phyloP scores from a whole-genome alignment of 2,797 vertebrate genomes.

The Ambastaia sidthimunki region DNA sequence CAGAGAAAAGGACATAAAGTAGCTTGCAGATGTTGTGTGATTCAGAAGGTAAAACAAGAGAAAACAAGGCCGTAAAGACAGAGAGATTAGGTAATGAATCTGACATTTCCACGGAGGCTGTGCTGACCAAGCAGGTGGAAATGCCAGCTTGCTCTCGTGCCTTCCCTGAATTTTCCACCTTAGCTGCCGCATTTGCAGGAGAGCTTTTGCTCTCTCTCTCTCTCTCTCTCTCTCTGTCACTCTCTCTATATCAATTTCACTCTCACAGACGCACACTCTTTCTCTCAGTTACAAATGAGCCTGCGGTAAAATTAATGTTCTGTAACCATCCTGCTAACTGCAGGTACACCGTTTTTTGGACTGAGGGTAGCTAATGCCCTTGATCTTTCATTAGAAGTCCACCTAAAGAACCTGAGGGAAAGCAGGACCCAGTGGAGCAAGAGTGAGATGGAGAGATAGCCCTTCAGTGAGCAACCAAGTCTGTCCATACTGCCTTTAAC shows the following conservation, averaged over 20 bases:
- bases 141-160: constrained; percentile 54
- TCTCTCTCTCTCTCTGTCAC: not conserved
- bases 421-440: constrained; percentile 42
- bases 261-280: not conserved
- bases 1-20: not conserved
- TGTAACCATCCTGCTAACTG: constrained; percentile 70
- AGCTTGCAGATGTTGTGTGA: constrained; percentile 15
- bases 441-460: constrained; percentile 43
- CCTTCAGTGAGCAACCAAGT: constrained; percentile 23
- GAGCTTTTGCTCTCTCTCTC: constrained; percentile 22
- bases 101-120: constrained; percentile 62
- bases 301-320: constrained; percentile 74
- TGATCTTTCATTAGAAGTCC: constrained; percentile 69
- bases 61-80: constrained; percentile 1
- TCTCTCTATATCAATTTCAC: constrained; percentile 18
- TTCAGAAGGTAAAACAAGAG: constrained; percentile 35
- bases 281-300: constrained; percentile 65
- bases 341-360: constrained; percentile 66
- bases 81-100: constrained; percentile 62
- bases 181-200: constrained; percentile 24
- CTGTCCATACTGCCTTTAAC: constrained; percentile 18
- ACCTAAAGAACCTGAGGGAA: constrained; percentile 62
- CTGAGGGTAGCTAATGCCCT: constrained; percentile 62
- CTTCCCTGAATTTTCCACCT: constrained; percentile 48
- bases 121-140: constrained; percentile 67